These are phyloP conservation scores for Passer domesticus DNA, from an alignment of 2,113 vertebrate species.

Conservation along the genomic window DNA sequence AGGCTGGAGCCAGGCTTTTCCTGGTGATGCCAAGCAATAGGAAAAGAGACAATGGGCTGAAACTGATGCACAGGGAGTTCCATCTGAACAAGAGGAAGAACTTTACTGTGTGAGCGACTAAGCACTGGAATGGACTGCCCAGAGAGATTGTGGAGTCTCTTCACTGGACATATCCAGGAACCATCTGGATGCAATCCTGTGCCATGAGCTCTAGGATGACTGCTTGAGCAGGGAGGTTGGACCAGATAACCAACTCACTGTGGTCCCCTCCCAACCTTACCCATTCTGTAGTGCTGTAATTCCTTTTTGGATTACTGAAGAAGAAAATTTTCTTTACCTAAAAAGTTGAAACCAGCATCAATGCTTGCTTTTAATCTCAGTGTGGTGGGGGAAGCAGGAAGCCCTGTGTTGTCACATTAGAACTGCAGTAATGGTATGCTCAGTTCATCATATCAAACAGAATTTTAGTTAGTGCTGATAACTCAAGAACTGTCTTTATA, in stretches of 20 bases:
- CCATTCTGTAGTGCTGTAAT: background rate
- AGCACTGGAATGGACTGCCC: background rate
- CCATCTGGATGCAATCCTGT: background rate
- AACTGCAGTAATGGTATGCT: background rate
- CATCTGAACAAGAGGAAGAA: background rate
- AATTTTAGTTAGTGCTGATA: background rate
- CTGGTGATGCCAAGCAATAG: background rate
- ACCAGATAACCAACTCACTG: background rate
- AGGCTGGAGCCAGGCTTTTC: background rate
- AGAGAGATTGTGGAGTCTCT: background rate
- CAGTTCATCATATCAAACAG: background rate
- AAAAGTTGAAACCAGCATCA: background rate
- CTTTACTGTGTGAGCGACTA: background rate
- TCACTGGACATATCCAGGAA: background rate
- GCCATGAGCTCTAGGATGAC: background rate
- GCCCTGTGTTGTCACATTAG: background rate
- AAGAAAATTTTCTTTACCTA: background rate
- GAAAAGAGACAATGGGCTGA: background rate
- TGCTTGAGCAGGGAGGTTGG: background rate
- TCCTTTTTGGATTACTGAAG: background rate
- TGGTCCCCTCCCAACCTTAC: background rate
- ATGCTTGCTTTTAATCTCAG: background rate
- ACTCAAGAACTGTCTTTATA: background rate
- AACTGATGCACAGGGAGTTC: background rate
- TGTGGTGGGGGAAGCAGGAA: background rate